Conservation (phyloP, 2,888 invertebrate genomes). For the Rhodophaea formosa region DNA sequence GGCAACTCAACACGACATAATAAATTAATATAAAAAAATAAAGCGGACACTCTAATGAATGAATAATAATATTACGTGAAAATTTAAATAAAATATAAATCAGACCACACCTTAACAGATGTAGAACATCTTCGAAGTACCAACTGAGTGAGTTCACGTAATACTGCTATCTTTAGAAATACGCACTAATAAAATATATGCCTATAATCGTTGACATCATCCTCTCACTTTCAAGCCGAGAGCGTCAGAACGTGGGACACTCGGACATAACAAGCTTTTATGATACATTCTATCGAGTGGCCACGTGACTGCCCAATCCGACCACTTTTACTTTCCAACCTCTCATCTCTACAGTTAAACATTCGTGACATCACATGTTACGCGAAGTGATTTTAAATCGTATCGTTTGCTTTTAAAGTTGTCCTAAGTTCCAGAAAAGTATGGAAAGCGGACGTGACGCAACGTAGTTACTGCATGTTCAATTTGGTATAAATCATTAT, state of each 20-base stretch:
- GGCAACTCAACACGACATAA: too few relatives aligned
- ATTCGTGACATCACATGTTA: slow-evolving; percentile 43
- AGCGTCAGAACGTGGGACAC: slow-evolving; percentile 40
- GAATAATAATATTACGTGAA: neutral
- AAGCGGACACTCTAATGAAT: too few relatives aligned
- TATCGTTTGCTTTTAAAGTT: slow-evolving; percentile 21
- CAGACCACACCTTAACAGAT: neutral
- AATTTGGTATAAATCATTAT: slow-evolving; percentile 17
- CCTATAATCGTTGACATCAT: slow-evolving; percentile 31
- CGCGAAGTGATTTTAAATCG: slow-evolving; percentile 16
- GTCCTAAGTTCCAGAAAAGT: slow-evolving; percentile 11
- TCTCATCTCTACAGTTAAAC: slow-evolving; percentile 43
- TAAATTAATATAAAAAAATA: too few relatives aligned
- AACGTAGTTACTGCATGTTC: slow-evolving; percentile 15
- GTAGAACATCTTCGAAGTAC: neutral
- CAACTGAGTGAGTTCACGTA: slow-evolving; percentile 2
- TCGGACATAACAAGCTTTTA: slow-evolving; percentile 51
- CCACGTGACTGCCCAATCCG: slow-evolving; percentile 56
- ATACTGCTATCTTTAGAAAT: slow-evolving; percentile 1
- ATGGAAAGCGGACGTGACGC: slow-evolving; percentile 22
- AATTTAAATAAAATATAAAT: slow-evolving; percentile 18
- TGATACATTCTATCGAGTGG: slow-evolving; percentile 55
- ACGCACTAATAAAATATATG: slow-evolving; percentile 12
- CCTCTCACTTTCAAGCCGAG: slow-evolving; percentile 65
- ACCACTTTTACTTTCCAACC: slow-evolving; percentile 73